phyloP scores from a whole-genome alignment of 2,797 vertebrate genomes.

The Esox masquinongy region DNA sequence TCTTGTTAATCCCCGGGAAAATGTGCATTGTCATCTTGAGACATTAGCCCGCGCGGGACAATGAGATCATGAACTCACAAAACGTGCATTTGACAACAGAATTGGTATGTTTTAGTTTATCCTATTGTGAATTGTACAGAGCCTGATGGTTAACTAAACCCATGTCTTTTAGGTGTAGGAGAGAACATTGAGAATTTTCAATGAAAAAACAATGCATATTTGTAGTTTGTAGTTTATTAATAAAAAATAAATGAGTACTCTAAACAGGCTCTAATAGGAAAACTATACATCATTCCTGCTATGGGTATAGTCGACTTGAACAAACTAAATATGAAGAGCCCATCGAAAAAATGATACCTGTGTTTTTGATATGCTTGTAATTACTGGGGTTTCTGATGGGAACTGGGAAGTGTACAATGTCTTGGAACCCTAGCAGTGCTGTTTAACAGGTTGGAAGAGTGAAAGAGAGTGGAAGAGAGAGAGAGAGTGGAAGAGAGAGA shows the following conservation, averaged over 20 bases:
- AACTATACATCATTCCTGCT: background rate
- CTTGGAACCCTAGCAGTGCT: conserved; percentile 17
- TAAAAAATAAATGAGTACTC: background rate
- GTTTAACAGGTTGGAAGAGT: conserved; percentile 14
- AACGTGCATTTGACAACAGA: background rate
- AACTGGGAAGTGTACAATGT: conserved; percentile 18
- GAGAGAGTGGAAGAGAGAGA: background rate
- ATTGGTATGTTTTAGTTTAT: background rate
- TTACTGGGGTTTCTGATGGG: conserved; percentile 15
- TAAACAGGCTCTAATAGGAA: background rate
- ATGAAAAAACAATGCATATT: background rate
- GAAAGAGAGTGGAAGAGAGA: conserved; percentile 4
- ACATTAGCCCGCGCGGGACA: background rate
- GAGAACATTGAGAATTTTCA: background rate
- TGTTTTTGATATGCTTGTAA: conserved; percentile 2
- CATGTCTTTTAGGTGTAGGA: background rate
- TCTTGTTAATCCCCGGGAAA: conserved; percentile 29
- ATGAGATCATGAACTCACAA: conserved; percentile 8
- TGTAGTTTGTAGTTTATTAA: background rate
- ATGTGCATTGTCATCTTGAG: conserved; percentile 32
- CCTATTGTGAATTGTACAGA: background rate
- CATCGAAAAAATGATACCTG: conserved; percentile 12
- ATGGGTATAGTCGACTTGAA: background rate
- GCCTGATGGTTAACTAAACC: background rate
- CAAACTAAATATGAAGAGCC: background rate